phyloP scores from a whole-genome alignment of 1,140 invertebrate genomes.

The Drosophila eugracilis region DNA sequence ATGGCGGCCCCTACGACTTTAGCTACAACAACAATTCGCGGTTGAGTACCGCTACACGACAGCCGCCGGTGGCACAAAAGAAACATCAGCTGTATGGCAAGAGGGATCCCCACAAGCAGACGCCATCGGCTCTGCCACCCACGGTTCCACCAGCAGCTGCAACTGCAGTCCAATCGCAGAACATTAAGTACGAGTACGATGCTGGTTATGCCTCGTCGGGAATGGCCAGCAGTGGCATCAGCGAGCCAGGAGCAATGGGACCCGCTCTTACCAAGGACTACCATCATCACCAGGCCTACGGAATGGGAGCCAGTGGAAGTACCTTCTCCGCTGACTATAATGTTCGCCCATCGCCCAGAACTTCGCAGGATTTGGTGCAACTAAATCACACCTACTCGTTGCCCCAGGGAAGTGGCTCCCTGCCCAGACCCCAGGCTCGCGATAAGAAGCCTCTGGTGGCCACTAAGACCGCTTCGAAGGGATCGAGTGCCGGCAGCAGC shows the following conservation, averaged over 20 bases:
- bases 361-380: conserved; percentile 88
- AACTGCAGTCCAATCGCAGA: conserved; percentile 84
- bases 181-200: conserved; percentile 88
- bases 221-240: conserved; percentile 46
- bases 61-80: conserved; percentile 93
- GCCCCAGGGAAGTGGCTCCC: conserved; percentile 89
- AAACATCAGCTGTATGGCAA: conserved; percentile 97
- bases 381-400: conserved; percentile 95
- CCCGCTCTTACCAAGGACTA: conserved; percentile 85
- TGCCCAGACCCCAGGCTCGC: conserved; percentile 89
- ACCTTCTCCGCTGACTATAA: conserved; percentile 87
- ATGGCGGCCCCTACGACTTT: conserved; percentile 91
- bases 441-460: conserved; percentile 87
- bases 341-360: conserved; percentile 86
- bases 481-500: conserved; percentile 49
- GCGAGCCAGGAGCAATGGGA: conserved; percentile 85
- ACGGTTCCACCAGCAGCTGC: conserved; percentile 47
- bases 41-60: conserved; percentile 76
- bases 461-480: conserved; percentile 58
- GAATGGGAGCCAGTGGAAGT: conserved; percentile 66
- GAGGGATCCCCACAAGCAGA: conserved; percentile 90
- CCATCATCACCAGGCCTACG: conserved; percentile 85
- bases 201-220: conserved; percentile 71
- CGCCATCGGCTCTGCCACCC: conserved; percentile 43
- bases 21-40: conserved; percentile 86